phyloP scores from a whole-genome alignment of 1,140 invertebrate genomes.

The Drosophila aff. region DNA sequence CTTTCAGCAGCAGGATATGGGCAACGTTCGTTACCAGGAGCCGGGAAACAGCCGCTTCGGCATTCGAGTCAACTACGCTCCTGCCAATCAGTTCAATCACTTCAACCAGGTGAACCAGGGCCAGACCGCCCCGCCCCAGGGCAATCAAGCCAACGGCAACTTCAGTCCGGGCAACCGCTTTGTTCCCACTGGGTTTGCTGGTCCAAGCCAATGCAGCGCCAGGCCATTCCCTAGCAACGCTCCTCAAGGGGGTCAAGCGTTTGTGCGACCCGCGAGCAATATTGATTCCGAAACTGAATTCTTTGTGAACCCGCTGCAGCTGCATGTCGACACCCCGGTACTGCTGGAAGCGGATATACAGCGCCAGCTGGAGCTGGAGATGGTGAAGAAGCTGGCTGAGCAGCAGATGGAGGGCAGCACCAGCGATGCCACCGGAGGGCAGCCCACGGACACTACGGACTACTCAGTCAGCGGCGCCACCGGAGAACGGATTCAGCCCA shows the following conservation, averaged over 20 bases:
- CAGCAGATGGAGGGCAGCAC: neutral
- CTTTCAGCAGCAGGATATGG: neutral
- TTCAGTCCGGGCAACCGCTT: slow-evolving; percentile 11
- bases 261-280: neutral
- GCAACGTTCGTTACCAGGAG: slow-evolving; percentile 6
- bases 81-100: neutral
- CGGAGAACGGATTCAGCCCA: neutral
- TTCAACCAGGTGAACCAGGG: neutral
- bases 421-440: neutral
- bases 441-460: neutral
- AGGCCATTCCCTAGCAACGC: neutral
- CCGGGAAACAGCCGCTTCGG: neutral
- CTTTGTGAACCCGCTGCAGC: neutral
- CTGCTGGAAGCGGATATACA: neutral
- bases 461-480: neutral
- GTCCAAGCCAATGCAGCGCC: neutral
- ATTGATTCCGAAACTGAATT: neutral
- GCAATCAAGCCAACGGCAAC: neutral
- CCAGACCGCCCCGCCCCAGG: neutral
- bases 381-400: slow-evolving; percentile 4
- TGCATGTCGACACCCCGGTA: neutral
- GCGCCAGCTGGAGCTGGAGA: neutral
- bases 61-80: neutral
- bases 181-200: neutral
- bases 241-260: too few species aligned